A percentile compares a stretch with the other conserved stretches of the same genome.
phyloP scores from a whole-genome alignment of 2,888 invertebrate genomes.

The Lasioglossum oenotherae region DNA sequence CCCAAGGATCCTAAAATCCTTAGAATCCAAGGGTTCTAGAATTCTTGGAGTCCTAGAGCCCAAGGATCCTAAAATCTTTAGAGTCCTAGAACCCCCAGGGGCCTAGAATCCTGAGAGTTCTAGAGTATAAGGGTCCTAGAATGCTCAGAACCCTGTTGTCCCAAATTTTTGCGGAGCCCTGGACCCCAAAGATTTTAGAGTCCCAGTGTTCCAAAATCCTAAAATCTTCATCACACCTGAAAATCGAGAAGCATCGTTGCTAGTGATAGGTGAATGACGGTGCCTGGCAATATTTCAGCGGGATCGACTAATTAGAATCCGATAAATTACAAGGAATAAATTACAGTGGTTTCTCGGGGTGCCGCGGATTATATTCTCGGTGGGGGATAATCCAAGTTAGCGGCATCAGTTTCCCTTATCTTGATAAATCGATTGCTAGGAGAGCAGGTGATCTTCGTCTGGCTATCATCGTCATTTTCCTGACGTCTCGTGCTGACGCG shows the following conservation, averaged over 20 bases:
- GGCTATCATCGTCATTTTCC: constrained; percentile 44
- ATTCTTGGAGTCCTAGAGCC: no score
- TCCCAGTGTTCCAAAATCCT: neutral
- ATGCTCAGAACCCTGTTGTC: neutral
- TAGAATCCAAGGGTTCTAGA: no score
- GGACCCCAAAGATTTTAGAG: neutral
- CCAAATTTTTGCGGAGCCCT: neutral
- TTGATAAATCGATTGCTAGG: constrained; percentile 29
- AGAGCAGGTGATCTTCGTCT: constrained; percentile 24
- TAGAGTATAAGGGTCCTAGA: neutral
- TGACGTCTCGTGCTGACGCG: constrained; percentile 30
- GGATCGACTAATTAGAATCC: neutral
- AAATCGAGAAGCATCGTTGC: neutral
- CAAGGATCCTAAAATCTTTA: neutral
- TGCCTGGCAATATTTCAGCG: neutral
- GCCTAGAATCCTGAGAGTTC: no score
- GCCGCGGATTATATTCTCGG: neutral
- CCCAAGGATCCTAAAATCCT: no score
- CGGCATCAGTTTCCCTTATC: constrained; percentile 1
- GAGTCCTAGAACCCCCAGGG: no score
- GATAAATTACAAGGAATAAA: neutral
- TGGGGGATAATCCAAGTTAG: neutral
- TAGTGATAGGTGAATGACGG: neutral
- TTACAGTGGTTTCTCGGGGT: neutral
- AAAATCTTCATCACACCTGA: neutral